Percentiles rank a stretch among this genome's conserved stretches.
Evolutionary conservation across 2,797 vertebrate species (phyloP).

Genomic region (Sebastes nivosus): DNA sequence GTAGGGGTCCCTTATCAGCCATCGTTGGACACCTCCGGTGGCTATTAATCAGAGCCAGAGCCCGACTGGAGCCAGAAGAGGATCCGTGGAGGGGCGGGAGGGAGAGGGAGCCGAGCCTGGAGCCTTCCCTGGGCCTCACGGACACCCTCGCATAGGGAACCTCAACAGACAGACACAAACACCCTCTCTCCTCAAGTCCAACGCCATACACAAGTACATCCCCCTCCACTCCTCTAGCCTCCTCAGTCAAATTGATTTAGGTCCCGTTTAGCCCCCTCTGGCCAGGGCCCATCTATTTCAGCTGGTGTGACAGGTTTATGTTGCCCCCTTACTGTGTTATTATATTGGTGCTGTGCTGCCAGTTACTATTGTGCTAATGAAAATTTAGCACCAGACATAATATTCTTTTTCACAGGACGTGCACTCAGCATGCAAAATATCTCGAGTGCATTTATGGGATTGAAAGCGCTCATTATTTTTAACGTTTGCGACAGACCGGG

Average conservation of each 20-base stretch:
- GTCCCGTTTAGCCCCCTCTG: constrained; percentile 69
- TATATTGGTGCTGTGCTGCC: constrained; percentile 85
- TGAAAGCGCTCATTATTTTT: constrained; percentile 75
- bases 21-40: constrained; percentile 91
- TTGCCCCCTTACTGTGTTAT: constrained; percentile 87
- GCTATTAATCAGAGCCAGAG: constrained; percentile 92
- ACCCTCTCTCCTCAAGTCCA: constrained; percentile 78
- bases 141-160: constrained; percentile 57
- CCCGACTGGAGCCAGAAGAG: constrained; percentile 88
- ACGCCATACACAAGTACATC: constrained; percentile 62
- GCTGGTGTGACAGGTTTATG: constrained; percentile 90
- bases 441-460: constrained; percentile 74
- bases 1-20: constrained; percentile 84
- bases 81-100: constrained; percentile 66
- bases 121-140: constrained; percentile 65
- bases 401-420: constrained; percentile 81
- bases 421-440: constrained; percentile 80
- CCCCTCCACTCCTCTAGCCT: constrained; percentile 73
- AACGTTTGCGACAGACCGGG: constrained; percentile 50
- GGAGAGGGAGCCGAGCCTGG: constrained; percentile 43
- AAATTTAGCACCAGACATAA: constrained; percentile 85
- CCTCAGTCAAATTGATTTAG: constrained; percentile 90
- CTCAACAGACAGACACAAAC: constrained; percentile 71
- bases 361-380: constrained; percentile 88
- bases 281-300: constrained; percentile 72